These are phyloP conservation scores for Megaustenia siamemsis DNA, from an alignment of 2,888 invertebrate genomes.

Conservation along the genomic window DNA sequence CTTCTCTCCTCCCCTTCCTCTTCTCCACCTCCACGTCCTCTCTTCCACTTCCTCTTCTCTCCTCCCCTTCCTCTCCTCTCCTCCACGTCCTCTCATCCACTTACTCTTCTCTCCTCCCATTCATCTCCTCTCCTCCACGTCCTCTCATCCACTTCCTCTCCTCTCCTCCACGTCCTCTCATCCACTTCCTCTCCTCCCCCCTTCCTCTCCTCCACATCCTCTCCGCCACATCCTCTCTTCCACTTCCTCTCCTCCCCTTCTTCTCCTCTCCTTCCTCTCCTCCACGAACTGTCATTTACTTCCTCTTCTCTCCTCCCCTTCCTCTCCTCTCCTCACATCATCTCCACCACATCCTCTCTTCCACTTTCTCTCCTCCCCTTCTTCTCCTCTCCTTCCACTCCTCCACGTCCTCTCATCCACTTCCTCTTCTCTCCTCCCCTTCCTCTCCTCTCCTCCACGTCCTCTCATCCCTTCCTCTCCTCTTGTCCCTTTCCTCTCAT, in stretches of 20 bases:
- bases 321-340: background rate
- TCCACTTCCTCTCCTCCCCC: no score
- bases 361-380: no score
- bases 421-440: no score
- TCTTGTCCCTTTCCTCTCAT: background rate
- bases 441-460: no score
- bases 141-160: background rate
- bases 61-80: background rate
- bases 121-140: no score
- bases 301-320: background rate
- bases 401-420: background rate
- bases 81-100: background rate
- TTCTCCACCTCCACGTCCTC: background rate
- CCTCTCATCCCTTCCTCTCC: no score
- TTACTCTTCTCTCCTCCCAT: no score
- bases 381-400: no score
- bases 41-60: no score
- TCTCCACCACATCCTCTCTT: background rate
- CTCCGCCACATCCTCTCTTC: background rate
- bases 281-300: background rate
- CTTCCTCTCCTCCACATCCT: no score
- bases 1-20: background rate
- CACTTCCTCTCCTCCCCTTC: background rate
- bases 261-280: background rate
- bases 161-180: no score